Conservation (phyloP, 2,888 invertebrate species). For the Portevinia maculata region DNA sequence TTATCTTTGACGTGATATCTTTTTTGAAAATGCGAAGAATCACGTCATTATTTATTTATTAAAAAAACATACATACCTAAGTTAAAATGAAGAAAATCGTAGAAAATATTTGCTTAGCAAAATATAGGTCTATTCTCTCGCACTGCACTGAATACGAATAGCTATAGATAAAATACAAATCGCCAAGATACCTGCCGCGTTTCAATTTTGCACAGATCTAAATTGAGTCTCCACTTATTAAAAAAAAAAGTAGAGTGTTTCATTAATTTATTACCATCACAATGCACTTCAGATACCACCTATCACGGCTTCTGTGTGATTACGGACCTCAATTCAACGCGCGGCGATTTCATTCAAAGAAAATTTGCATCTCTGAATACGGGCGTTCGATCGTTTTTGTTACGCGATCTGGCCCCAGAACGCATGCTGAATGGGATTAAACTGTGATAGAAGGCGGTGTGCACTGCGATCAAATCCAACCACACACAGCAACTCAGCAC, state of each 20-base stretch:
- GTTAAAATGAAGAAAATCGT: too few relatives aligned
- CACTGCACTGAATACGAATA: not conserved
- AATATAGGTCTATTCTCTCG: slow-evolving; percentile 9
- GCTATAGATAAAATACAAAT: slow-evolving; percentile 14
- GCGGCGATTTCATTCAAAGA: slow-evolving; percentile 11
- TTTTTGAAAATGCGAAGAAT: too few relatives aligned
- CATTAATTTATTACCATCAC: slow-evolving; percentile 51
- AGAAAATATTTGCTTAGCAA: not conserved
- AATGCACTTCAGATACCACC: slow-evolving; percentile 39
- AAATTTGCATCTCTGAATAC: slow-evolving; percentile 63
- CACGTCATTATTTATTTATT: too few relatives aligned
- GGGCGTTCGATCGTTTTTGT: too few relatives aligned
- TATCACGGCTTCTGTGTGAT: slow-evolving; percentile 42
- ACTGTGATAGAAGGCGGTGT: slow-evolving; percentile 52
- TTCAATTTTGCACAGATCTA: slow-evolving; percentile 24
- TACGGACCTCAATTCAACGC: slow-evolving; percentile 30
- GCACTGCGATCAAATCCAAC: slow-evolving; percentile 38
- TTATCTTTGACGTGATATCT: too few relatives aligned
- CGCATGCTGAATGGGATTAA: slow-evolving; percentile 38
- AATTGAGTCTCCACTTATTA: slow-evolving; percentile 1
- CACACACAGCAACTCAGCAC: not conserved
- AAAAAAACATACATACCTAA: too few relatives aligned
- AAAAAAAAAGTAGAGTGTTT: slow-evolving; percentile 1
- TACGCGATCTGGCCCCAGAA: slow-evolving; percentile 27
- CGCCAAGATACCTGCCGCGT: slow-evolving; percentile 25